These are phyloP conservation scores for Pachycephus smyrnensis DNA, from an alignment of 2,888 invertebrate genomes.

Conservation along the genomic window DNA sequence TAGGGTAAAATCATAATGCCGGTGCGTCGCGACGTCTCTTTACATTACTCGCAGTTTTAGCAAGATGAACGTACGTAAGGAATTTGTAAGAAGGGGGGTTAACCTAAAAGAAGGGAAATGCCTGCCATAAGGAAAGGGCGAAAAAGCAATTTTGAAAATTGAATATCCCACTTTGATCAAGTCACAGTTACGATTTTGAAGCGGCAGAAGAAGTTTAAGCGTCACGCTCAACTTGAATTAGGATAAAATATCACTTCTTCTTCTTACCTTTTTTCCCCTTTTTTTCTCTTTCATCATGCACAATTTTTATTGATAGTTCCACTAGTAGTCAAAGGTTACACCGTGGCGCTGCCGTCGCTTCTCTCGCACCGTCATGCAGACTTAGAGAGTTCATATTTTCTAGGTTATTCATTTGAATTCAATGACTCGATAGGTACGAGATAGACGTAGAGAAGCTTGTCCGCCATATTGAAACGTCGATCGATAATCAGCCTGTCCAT, in stretches of 20 bases:
- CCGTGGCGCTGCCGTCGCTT: background rate
- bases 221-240: background rate
- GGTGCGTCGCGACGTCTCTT: background rate
- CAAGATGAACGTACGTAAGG: background rate
- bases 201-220: background rate
- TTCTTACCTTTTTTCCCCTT: too few relatives aligned
- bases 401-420: background rate
- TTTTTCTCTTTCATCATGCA: background rate
- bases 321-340: background rate
- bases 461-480: background rate
- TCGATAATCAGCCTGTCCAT: background rate
- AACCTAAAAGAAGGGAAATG: background rate
- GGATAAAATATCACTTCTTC: background rate
- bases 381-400: background rate
- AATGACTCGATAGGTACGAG: background rate
- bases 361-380: background rate
- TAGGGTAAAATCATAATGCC: background rate
- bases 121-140: background rate
- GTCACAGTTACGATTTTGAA: background rate
- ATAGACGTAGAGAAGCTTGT: background rate
- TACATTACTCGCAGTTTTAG: background rate
- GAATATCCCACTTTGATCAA: background rate
- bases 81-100: background rate
- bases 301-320: background rate
- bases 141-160: background rate